Percentiles rank a stretch among this genome's conserved stretches.
Conservation (phyloP, 1,140 invertebrate species). For the Mizuhopecten yessoensis region DNA sequence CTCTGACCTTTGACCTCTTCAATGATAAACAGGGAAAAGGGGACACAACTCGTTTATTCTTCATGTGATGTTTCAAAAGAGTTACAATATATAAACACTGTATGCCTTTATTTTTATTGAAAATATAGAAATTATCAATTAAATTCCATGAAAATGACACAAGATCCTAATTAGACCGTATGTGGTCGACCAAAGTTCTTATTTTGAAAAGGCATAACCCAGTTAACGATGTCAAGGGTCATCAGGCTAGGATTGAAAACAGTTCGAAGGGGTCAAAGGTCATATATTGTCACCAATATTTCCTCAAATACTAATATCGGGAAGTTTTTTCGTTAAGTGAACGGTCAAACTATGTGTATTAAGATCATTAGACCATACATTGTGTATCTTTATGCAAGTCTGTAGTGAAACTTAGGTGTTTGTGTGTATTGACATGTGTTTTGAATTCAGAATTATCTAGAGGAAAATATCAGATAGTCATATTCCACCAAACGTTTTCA, state of each 20-base stretch:
- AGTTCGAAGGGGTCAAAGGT: conserved; percentile 1
- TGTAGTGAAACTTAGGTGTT: conserved; percentile 6
- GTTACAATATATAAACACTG: too few relatives aligned
- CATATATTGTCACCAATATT: neutral
- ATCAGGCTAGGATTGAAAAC: too few relatives aligned
- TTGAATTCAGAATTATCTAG: neutral
- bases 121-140: too few relatives aligned
- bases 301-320: conserved; percentile 38
- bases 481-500: conserved; percentile 26
- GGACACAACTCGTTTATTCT: neutral
- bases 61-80: too few relatives aligned
- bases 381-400: conserved; percentile 31
- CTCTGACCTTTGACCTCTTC: conserved; percentile 23
- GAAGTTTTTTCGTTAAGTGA: conserved; percentile 27
- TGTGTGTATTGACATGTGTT: conserved; percentile 25
- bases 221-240: too few relatives aligned
- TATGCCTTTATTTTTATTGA: too few relatives aligned
- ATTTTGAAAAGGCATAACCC: too few relatives aligned
- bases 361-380: conserved; percentile 8
- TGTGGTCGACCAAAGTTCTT: too few relatives aligned
- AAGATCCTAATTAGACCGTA: too few relatives aligned
- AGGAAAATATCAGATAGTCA: conserved; percentile 20
- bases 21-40: neutral
- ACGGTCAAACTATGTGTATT: neutral
- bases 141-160: too few relatives aligned